Evolutionary conservation across 1,140 invertebrate genomes (phyloP), one percentile per base, ranked within the genome.

Genomic region (Drosophila pallidifrons): DNA sequence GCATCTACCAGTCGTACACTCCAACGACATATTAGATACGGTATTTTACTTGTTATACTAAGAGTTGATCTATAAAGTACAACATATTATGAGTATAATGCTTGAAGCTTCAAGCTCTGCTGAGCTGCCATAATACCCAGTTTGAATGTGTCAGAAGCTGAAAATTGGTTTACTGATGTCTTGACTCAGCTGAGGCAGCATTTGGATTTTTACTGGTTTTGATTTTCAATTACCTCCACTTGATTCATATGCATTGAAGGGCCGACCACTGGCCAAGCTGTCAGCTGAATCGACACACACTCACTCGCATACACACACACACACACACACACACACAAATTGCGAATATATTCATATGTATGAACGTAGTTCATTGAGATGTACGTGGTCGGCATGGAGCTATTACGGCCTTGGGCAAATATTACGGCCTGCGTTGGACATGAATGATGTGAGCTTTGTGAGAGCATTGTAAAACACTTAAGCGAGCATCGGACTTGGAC

Each of bases 181-280:
- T 60, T 28, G 38, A 46, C 63, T 35, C 30, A 58, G 16, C n/a
- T n/a, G 30, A 57, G 28, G 28, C 15, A 60, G 57, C 57, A 30
- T 60, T 55, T 69, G 49, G 35, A 61, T 51, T 63, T 77, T 69
- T 69, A 82, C 77, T 77, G 70, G 66, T 74, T 88, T 88, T 88
- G 85, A 83, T 89, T 88, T 89, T 89, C 83, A 88, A 88, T 88
- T 88, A 88, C 85, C 85, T 89, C 75, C 51, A 75, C 85, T 88
- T 81, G 85, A 89, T 82, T 81, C 80, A 87, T 87, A 87, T 87
- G 82, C 82, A 79, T 60, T 87, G 71, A 77, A 82, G 67, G 76
- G 68, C 72, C 66, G 77, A 25, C 77, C 77, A 77, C 47, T 70
- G 81, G 69, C 70, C 81, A 65, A 41, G 59, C 82, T 88, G 83